Percentiles rank a stretch among this genome's conserved stretches.
These are phyloP conservation scores for Channa maculata DNA, from an alignment of 2,113 vertebrate species.

Conservation along the genomic window DNA sequence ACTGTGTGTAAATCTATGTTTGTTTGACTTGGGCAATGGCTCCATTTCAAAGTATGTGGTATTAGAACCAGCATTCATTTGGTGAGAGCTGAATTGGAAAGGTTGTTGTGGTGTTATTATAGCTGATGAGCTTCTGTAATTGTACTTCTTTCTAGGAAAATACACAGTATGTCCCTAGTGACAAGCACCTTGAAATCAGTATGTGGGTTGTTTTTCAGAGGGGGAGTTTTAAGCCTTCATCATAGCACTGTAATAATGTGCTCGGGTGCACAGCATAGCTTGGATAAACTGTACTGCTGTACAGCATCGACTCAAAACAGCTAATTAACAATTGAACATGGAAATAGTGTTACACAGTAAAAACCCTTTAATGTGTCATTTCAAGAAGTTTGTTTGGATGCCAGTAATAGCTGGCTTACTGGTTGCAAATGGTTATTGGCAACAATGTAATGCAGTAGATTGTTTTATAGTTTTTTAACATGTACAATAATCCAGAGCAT, in stretches of 20 bases:
- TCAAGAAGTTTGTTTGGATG: neutral
- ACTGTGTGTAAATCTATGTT: slow-evolving; percentile 35
- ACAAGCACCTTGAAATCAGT: slow-evolving; percentile 20
- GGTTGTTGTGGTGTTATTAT: slow-evolving; percentile 72
- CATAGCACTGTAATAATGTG: slow-evolving; percentile 31
- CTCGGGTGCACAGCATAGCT: neutral
- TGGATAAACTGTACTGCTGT: neutral
- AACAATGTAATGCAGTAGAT: neutral
- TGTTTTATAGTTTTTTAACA: neutral
- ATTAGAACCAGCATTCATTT: slow-evolving; percentile 45
- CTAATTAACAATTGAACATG: neutral
- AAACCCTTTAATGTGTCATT: slow-evolving; percentile 3
- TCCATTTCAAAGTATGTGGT: slow-evolving; percentile 56
- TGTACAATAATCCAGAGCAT: neutral
- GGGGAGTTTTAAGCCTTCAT: slow-evolving; percentile 29
- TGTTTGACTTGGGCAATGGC: slow-evolving; percentile 41
- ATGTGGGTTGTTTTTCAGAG: slow-evolving; percentile 18
- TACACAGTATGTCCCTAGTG: slow-evolving; percentile 39
- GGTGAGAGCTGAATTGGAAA: slow-evolving; percentile 55
- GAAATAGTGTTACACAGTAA: neutral
- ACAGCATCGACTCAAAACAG: neutral
- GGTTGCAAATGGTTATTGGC: neutral
- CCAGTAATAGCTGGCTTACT: neutral
- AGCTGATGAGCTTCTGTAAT: slow-evolving; percentile 66
- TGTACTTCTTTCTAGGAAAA: slow-evolving; percentile 56